A percentile compares a stretch with the other conserved stretches of the same genome.
Conservation (phyloP, 1,140 invertebrate genomes). For the Triops cancriformis region DNA sequence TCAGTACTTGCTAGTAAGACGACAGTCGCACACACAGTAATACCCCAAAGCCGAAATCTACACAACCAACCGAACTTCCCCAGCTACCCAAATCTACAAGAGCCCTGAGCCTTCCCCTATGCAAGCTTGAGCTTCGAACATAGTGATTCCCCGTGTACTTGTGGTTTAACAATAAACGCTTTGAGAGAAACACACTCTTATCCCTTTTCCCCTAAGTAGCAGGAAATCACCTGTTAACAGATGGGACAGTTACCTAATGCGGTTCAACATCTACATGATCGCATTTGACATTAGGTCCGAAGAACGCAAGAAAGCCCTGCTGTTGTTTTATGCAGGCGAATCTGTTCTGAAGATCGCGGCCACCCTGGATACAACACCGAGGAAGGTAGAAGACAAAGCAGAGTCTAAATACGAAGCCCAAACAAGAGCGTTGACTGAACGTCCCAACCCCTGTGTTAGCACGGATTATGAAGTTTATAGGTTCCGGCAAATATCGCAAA, state of each 20-base stretch:
- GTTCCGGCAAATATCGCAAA: conserved; percentile 15
- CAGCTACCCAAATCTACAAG: too few relatives aligned
- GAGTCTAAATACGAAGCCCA: background rate
- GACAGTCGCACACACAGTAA: too few relatives aligned
- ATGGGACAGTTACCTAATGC: background rate
- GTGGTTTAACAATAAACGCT: too few relatives aligned
- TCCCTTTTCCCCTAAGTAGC: too few relatives aligned
- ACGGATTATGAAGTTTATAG: conserved; percentile 15
- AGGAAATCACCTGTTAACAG: too few relatives aligned
- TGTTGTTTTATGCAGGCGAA: background rate
- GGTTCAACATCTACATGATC: background rate
- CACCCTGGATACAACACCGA: background rate
- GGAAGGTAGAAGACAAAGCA: background rate
- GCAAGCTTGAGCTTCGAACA: too few relatives aligned
- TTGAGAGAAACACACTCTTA: too few relatives aligned
- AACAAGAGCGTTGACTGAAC: conserved; percentile 3
- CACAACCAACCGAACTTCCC: too few relatives aligned
- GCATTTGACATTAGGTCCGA: background rate
- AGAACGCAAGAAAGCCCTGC: background rate
- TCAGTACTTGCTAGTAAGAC: too few relatives aligned
- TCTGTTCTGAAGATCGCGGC: background rate
- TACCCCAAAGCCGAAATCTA: too few relatives aligned
- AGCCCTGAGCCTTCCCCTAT: too few relatives aligned
- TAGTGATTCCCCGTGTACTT: too few relatives aligned
- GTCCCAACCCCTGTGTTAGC: conserved; percentile 14